A percentile compares a stretch with the other conserved stretches of the same genome.
Evolutionary conservation across 2,797 vertebrate genomes (phyloP).

Genomic region (Pitangus sulphuratus): DNA sequence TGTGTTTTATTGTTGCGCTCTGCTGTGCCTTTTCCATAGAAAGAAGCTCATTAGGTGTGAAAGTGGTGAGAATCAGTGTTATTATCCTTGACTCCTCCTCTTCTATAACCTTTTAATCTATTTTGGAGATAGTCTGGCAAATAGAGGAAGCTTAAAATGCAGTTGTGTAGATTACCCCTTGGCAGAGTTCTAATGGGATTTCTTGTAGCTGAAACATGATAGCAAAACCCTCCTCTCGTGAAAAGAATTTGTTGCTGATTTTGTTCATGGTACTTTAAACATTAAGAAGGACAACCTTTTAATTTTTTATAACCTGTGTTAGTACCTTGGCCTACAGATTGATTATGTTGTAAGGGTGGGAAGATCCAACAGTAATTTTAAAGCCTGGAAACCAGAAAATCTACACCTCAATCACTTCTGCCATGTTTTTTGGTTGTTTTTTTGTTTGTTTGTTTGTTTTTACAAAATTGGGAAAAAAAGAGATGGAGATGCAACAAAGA

Average conservation of each 20-base stretch:
- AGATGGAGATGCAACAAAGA: not conserved
- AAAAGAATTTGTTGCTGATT: not conserved
- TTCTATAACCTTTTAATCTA: not conserved
- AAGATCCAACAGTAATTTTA: not conserved
- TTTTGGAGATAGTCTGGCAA: not conserved
- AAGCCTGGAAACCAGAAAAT: not conserved
- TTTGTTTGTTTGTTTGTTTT: not conserved
- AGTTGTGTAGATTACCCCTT: not conserved
- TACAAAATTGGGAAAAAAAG: not conserved
- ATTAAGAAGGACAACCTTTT: not conserved
- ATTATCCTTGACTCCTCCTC: not conserved
- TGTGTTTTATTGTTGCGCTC: not conserved
- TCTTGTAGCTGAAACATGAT: not conserved
- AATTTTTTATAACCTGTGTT: not conserved
- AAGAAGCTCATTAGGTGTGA: not conserved
- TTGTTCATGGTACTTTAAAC: not conserved
- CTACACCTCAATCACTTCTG: not conserved
- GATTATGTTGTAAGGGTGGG: not conserved
- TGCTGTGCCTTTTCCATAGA: not conserved
- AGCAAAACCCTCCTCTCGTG: not conserved
- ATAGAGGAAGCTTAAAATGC: not conserved
- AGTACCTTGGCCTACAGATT: not conserved
- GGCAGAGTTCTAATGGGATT: not conserved
- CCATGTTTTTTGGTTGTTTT: no score
- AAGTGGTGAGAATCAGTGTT: not conserved